phyloP scores from a whole-genome alignment of 2,888 invertebrate species.

The Pharmacophagus antenor region DNA sequence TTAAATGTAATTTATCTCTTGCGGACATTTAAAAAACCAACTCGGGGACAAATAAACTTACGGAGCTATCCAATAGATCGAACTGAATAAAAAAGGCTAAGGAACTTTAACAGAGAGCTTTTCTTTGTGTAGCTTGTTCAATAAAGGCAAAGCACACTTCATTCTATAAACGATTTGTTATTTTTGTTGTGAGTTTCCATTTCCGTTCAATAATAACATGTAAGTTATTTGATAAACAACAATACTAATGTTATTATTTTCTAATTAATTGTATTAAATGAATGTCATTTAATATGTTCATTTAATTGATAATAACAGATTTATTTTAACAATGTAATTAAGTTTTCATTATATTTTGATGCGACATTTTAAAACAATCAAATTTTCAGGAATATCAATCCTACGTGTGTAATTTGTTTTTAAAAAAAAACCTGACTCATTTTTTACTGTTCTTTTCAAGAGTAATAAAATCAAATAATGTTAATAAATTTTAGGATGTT shows the following conservation, averaged over 20 bases:
- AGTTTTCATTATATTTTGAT: too few species aligned
- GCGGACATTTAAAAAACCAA: conserved; percentile 27
- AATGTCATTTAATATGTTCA: too few species aligned
- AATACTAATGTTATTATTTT: conserved; percentile 5
- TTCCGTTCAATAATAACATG: conserved; percentile 22
- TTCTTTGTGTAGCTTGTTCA: conserved; percentile 29
- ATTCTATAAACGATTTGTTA: conserved; percentile 29
- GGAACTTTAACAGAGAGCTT: conserved; percentile 29
- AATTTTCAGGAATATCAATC: too few species aligned
- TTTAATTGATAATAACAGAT: too few species aligned
- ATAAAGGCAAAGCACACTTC: conserved; percentile 31
- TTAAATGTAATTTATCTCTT: conserved; percentile 27
- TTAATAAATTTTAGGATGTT: too few species aligned
- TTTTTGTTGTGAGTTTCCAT: conserved; percentile 25
- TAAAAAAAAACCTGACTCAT: too few species aligned
- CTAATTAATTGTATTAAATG: background rate
- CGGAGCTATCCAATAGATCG: conserved; percentile 28
- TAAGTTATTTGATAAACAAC: background rate
- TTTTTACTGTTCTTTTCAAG: too few species aligned
- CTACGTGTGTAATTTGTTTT: too few species aligned
- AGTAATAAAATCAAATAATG: too few species aligned
- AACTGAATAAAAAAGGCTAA: conserved; percentile 30
- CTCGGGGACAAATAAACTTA: conserved; percentile 28
- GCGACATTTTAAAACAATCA: too few species aligned
- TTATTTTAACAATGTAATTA: too few species aligned